Evolutionary conservation across 2,797 vertebrate genomes (phyloP), one percentile per base, ranked within the genome.

Genomic region (Helostoma temminkii): DNA sequence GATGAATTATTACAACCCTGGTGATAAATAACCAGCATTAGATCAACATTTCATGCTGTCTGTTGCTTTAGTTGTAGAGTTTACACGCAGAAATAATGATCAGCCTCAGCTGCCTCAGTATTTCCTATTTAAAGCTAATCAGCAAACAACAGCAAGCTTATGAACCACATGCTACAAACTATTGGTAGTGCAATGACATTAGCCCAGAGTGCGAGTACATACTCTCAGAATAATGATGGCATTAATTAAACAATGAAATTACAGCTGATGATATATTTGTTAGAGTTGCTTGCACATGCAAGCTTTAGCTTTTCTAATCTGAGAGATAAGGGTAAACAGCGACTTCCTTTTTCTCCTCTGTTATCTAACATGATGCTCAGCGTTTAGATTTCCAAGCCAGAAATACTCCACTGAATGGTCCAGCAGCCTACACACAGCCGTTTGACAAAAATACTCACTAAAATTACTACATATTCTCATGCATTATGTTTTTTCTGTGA

Each of bases 301-400:
- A 22, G 48, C 47, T 16, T 19, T n/a, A 22, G 48, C 47, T 16
- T 19, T n/a, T 36, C 56, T 7, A 10, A 42, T 52, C 36, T 19
- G 2, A 6, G 28, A 58, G 47, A 63, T 63, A 54, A 66, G 47
- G 66, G 45, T 16, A 48, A 37, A 10, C 18, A 14, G 48, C 43
- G 46, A 57, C 49, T 46, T 57, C 11, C 41, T 19, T 25, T 3
- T 49, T 19, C 25, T 26, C 16, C 47, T 45, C 39, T 11, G 48
- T 28, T 14, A 24, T 32, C 59, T 28, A 53, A 32, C 49, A 32
- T 21, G 16, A 22, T 47, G 41, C 10, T 14, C 50, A 32, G 9
- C 39, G 26, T 49, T 49, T 52, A 3, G 30, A 15, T 41, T 52
- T 37, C 37, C 19, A 45, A 39, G 28, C 6, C 61, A 46, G 10